phyloP scores from a whole-genome alignment of 2,888 invertebrate genomes.

The Didymodactylos carnosus region DNA sequence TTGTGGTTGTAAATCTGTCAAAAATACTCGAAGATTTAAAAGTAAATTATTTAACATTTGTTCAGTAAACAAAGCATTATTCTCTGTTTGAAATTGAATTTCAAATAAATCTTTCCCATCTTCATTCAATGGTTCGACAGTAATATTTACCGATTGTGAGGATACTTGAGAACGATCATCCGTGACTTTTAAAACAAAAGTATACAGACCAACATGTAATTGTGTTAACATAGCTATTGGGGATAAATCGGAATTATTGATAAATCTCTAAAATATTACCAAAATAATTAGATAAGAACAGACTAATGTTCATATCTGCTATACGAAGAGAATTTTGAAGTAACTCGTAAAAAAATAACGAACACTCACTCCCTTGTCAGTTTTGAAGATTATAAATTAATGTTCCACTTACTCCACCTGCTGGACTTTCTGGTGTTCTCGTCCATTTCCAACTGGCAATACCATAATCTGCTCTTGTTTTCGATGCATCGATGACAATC shows the following conservation, averaged over 20 bases:
- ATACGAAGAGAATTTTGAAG: too few species aligned
- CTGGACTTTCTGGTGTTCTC: constrained; percentile 6
- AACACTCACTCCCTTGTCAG: too few species aligned
- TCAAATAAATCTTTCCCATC: neutral
- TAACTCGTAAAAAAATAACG: too few species aligned
- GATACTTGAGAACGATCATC: constrained; percentile 1
- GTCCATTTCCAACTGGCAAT: constrained; percentile 11
- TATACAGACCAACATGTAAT: constrained; percentile 8
- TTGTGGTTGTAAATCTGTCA: neutral
- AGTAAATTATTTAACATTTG: neutral
- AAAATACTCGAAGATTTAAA: neutral
- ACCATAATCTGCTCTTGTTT: neutral
- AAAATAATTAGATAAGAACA: too few species aligned
- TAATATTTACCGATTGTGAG: neutral
- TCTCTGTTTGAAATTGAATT: neutral
- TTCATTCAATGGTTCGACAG: neutral
- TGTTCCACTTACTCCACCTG: constrained; percentile 1
- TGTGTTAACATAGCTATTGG: constrained; percentile 2
- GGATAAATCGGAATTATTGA: neutral
- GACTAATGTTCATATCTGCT: too few species aligned
- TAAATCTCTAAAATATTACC: neutral
- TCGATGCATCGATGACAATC: neutral
- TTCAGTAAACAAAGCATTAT: neutral
- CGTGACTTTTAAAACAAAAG: constrained; percentile 6
- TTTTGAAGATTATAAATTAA: neutral